Conservation (phyloP, 2,113 vertebrate genomes). For the Forbesichthys agassizii region DNA sequence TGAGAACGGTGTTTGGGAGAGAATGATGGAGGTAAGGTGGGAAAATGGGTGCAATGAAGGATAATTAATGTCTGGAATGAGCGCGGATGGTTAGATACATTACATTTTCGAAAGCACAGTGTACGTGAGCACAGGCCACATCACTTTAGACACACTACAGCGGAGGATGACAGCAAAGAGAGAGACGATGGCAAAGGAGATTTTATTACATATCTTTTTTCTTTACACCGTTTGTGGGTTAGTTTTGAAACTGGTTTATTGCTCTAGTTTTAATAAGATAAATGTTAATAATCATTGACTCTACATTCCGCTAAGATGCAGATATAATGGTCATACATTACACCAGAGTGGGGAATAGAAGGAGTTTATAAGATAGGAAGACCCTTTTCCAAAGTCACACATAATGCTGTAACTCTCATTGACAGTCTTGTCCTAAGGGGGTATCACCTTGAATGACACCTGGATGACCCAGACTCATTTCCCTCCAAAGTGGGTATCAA, state of each 20-base stretch:
- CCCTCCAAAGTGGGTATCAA: constrained; percentile 36
- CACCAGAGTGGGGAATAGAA: too few species aligned
- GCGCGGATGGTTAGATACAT: constrained; percentile 62
- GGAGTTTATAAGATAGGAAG: constrained; percentile 7
- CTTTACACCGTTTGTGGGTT: too few species aligned
- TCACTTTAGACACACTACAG: background rate
- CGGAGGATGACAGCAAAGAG: background rate
- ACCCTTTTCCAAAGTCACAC: constrained; percentile 15
- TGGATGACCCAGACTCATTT: background rate
- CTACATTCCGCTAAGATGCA: too few species aligned
- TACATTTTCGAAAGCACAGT: constrained; percentile 63
- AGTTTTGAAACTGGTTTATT: too few species aligned
- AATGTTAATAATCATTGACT: too few species aligned
- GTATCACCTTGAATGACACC: background rate
- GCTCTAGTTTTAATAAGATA: constrained; percentile 1
- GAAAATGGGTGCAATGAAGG: constrained; percentile 26
- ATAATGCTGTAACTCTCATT: constrained; percentile 22
- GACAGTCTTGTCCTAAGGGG: constrained; percentile 33
- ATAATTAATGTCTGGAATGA: constrained; percentile 58
- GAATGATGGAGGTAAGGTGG: constrained; percentile 1
- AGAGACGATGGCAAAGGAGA: background rate
- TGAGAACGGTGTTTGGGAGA: constrained; percentile 63
- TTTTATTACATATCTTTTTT: background rate
- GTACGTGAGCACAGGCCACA: constrained; percentile 63
- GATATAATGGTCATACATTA: too few species aligned